Conservation (phyloP, 2,888 invertebrate genomes). For the Philereme transversata region DNA sequence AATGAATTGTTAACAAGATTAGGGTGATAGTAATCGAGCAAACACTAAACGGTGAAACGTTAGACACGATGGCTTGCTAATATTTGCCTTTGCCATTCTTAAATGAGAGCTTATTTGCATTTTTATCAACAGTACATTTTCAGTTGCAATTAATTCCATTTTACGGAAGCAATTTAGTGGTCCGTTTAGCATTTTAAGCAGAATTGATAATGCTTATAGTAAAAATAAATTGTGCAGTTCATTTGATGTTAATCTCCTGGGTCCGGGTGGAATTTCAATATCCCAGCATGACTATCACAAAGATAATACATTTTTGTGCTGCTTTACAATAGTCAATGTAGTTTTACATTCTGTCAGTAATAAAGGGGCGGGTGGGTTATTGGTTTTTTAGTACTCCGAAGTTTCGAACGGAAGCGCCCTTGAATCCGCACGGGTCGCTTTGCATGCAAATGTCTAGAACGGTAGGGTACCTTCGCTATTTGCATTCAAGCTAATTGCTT, state of each 20-base stretch:
- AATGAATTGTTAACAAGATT: slow-evolving; percentile 59
- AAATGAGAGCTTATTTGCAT: slow-evolving; percentile 35
- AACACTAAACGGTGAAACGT: slow-evolving; percentile 27
- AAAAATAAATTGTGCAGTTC: no score
- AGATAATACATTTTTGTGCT: no score
- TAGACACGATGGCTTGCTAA: slow-evolving; percentile 23
- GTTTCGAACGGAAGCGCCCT: slow-evolving; percentile 62
- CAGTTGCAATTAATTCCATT: slow-evolving; percentile 35
- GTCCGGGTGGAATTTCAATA: background rate
- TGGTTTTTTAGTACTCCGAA: slow-evolving; percentile 60
- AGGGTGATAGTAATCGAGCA: slow-evolving; percentile 44
- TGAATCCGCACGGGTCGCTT: slow-evolving; percentile 61
- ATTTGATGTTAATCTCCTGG: no score
- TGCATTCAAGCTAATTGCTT: slow-evolving; percentile 78
- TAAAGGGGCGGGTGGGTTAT: slow-evolving; percentile 37
- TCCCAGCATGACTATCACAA: no score
- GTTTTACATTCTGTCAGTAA: slow-evolving; percentile 21
- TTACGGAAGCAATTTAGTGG: slow-evolving; percentile 22
- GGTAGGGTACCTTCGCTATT: slow-evolving; percentile 63
- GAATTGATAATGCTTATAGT: background rate
- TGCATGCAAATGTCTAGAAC: slow-evolving; percentile 67
- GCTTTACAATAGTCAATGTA: background rate
- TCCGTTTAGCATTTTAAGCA: slow-evolving; percentile 23
- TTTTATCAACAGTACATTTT: slow-evolving; percentile 31
- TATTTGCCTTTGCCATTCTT: slow-evolving; percentile 28